Evolutionary conservation across 1,140 invertebrate species (phyloP).

Genomic region (Lysiphlebus fabarum): DNA sequence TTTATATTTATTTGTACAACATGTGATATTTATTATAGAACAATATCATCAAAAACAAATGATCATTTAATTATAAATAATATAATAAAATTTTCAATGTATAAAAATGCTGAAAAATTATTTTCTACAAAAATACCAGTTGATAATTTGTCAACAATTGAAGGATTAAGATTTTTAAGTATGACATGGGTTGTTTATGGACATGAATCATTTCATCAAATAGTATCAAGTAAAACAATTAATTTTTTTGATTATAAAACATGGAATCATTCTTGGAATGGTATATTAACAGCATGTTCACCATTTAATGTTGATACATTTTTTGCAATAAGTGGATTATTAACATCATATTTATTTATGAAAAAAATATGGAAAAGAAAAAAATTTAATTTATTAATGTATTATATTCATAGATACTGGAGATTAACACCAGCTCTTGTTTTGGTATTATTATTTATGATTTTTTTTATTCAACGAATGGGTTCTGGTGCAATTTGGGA

Average conservation of each 20-base stretch:
- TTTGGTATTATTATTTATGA: constrained; percentile 44
- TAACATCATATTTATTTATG: constrained; percentile 59
- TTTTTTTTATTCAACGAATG: constrained; percentile 42
- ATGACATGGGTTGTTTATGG: constrained; percentile 47
- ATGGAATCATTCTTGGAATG: constrained; percentile 26
- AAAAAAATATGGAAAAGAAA: constrained; percentile 47
- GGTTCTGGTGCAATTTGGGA: constrained; percentile 51
- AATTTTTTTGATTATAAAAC: background rate
- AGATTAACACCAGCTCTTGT: constrained; percentile 55
- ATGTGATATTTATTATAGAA: constrained; percentile 10
- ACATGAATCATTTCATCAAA: constrained; percentile 35
- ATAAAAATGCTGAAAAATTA: constrained; percentile 35
- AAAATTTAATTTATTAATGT: constrained; percentile 39
- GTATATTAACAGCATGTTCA: constrained; percentile 40
- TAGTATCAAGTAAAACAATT: background rate
- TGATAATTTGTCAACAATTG: constrained; percentile 13
- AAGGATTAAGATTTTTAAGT: constrained; percentile 42
- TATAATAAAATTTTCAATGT: constrained; percentile 36
- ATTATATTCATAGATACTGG: constrained; percentile 45
- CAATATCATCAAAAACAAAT: background rate
- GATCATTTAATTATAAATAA: background rate
- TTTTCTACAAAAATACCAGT: constrained; percentile 27
- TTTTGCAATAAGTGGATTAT: constrained; percentile 60
- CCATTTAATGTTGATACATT: constrained; percentile 58
- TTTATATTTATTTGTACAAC: constrained; percentile 22